Conservation (phyloP, 2,888 invertebrate genomes). For the Pherbina coryleti region DNA sequence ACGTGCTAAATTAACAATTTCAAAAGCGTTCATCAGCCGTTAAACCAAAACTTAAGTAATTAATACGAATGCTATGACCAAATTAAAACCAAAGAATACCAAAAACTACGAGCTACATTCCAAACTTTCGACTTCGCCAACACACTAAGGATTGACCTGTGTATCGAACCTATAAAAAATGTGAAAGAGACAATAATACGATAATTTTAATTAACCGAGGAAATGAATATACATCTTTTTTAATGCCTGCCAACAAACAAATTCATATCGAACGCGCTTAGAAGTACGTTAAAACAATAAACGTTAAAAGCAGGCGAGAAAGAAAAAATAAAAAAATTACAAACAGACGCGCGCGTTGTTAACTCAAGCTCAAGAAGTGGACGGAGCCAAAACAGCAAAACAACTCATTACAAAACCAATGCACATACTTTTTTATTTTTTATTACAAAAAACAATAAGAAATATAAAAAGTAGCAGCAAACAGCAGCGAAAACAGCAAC, state of each 20-base stretch:
- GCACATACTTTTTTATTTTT: constrained; percentile 59
- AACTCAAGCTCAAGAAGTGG: constrained; percentile 11
- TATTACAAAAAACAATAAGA: constrained; percentile 40
- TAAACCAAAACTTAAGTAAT: too few relatives aligned
- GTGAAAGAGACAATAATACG: constrained; percentile 20
- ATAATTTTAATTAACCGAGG: constrained; percentile 25
- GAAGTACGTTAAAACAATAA: constrained; percentile 29
- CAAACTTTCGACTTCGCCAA: too few relatives aligned
- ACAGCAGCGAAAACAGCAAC: constrained; percentile 37
- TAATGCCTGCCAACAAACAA: background rate
- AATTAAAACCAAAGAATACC: too few relatives aligned
- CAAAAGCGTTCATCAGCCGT: too few relatives aligned
- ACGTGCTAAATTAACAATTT: too few relatives aligned
- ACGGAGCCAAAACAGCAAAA: constrained; percentile 20
- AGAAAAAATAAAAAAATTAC: background rate
- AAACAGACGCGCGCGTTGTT: background rate
- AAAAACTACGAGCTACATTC: too few relatives aligned
- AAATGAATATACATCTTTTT: constrained; percentile 12
- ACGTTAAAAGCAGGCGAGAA: background rate
- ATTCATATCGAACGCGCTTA: constrained; percentile 13
- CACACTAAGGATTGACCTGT: too few relatives aligned
- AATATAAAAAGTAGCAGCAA: constrained; percentile 52
- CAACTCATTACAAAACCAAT: constrained; percentile 63
- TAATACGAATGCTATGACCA: too few relatives aligned
- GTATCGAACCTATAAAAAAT: background rate